A percentile compares a stretch with the other conserved stretches of the same genome.
phyloP scores from a whole-genome alignment of 2,797 vertebrate species.

The Halcyon badia region DNA sequence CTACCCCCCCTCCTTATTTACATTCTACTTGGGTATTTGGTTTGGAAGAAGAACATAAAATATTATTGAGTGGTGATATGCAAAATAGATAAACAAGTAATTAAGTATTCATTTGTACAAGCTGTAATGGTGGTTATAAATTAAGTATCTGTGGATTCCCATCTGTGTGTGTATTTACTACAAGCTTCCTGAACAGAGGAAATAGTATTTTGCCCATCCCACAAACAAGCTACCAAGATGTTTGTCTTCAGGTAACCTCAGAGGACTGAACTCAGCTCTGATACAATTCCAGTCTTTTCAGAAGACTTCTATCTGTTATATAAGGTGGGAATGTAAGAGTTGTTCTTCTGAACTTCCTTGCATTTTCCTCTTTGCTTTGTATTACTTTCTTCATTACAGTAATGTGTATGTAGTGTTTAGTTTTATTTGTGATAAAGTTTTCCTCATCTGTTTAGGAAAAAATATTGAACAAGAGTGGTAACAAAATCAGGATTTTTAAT shows the following conservation, averaged over 20 bases:
- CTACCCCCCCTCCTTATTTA: not conserved
- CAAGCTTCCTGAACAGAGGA: not conserved
- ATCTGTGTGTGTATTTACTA: not conserved
- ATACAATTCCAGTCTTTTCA: not conserved
- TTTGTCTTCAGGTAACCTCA: not conserved
- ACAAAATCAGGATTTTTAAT: not conserved
- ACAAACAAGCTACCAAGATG: not conserved
- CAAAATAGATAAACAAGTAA: slow-evolving; percentile 20
- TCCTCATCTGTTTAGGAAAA: not conserved
- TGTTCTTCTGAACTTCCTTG: not conserved
- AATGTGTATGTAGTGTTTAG: not conserved
- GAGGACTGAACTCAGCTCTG: not conserved
- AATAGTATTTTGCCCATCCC: not conserved
- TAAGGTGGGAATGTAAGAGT: not conserved
- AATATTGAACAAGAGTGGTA: not conserved
- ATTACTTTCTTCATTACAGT: not conserved
- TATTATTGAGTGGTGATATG: not conserved
- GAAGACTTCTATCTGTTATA: not conserved
- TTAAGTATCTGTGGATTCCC: slow-evolving; percentile 2
- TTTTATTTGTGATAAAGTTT: not conserved
- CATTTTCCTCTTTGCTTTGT: not conserved
- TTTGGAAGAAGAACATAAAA: slow-evolving; percentile 19
- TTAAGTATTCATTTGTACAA: slow-evolving; percentile 37
- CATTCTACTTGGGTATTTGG: not conserved
- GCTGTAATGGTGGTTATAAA: not conserved